Evolutionary conservation across 2,797 vertebrate genomes (phyloP).

Genomic region (Pseudochirops cupreus): DNA sequence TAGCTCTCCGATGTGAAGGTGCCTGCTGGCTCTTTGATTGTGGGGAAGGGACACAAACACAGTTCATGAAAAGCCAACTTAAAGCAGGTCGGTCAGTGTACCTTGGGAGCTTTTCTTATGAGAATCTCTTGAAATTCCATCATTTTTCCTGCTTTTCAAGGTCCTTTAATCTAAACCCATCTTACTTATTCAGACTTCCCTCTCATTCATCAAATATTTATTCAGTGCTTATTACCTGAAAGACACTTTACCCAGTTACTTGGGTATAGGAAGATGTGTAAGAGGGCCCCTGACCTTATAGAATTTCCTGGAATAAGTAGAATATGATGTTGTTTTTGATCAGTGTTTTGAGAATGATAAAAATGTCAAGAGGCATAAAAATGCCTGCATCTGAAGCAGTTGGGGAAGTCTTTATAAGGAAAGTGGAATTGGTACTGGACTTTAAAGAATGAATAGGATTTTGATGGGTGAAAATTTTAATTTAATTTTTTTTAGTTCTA

Average conservation of each 20-base stretch:
- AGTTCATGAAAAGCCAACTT: conserved; percentile 94
- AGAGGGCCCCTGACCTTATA: neutral
- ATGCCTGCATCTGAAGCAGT: neutral
- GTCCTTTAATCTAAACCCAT: neutral
- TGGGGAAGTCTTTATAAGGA: neutral
- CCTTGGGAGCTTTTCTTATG: neutral
- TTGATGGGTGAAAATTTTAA: neutral
- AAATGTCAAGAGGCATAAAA: neutral
- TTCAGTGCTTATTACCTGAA: neutral
- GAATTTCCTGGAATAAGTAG: neutral
- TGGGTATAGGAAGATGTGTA: neutral
- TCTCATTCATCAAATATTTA: neutral
- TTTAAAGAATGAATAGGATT: conserved; percentile 5
- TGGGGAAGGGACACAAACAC: conserved; percentile 95
- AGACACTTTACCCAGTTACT: neutral
- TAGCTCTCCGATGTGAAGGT: conserved; percentile 92
- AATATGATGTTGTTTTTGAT: neutral
- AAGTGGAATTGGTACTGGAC: neutral
- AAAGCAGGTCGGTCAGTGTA: conserved; percentile 87
- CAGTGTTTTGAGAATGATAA: neutral
- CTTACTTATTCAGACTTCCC: neutral
- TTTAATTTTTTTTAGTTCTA: neutral
- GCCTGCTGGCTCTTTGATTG: conserved; percentile 98
- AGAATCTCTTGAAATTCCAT: neutral
- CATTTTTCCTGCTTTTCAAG: conserved; percentile 9